phyloP scores from a whole-genome alignment of 2,113 vertebrate species.

The Nyctibius bracteatus region DNA sequence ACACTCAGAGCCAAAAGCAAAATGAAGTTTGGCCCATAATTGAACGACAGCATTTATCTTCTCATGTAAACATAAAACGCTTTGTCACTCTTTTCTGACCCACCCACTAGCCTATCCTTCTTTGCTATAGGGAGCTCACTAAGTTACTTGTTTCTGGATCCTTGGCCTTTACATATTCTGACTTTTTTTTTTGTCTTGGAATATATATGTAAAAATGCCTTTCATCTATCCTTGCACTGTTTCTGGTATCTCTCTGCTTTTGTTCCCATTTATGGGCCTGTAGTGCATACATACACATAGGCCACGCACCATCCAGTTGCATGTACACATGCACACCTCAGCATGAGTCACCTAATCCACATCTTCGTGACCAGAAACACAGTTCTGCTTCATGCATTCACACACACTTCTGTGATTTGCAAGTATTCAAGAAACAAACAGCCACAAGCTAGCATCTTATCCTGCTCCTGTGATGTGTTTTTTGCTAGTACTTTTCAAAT shows the following conservation, averaged over 20 bases:
- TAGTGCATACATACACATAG: neutral
- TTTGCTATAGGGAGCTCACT: neutral
- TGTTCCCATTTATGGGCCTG: neutral
- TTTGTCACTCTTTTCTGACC: neutral
- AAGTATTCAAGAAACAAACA: neutral
- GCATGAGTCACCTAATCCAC: neutral
- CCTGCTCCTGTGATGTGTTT: neutral
- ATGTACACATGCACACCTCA: neutral
- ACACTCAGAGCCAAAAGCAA: neutral
- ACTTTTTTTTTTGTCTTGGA: neutral
- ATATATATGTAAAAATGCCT: neutral
- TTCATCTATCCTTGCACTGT: neutral
- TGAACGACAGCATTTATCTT: neutral
- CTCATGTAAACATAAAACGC: neutral
- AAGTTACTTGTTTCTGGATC: neutral
- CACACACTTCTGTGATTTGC: neutral
- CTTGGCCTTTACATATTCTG: neutral
- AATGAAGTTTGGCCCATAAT: neutral
- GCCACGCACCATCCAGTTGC: neutral
- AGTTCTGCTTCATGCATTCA: fast-evolving
- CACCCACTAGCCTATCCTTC: neutral
- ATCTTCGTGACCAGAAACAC: neutral
- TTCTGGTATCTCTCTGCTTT: neutral
- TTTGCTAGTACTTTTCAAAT: neutral
- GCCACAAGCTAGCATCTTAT: neutral